phyloP scores from a whole-genome alignment of 23 tunicate genomes.

The Styela plicata region DNA sequence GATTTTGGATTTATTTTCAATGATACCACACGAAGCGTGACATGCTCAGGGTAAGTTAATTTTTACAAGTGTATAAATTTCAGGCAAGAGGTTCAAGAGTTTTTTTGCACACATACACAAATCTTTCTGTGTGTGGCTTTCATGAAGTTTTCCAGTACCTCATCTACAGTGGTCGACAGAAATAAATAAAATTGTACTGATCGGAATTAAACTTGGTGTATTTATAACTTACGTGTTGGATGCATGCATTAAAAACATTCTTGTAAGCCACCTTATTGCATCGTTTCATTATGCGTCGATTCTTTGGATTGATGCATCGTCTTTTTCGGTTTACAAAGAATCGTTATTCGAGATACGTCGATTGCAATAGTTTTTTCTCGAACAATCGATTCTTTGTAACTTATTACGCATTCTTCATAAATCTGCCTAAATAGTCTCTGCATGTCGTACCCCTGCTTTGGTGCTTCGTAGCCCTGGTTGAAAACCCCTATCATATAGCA shows the following conservation, averaged over 20 bases:
- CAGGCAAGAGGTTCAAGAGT: background rate
- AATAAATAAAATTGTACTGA: no score
- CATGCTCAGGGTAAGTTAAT: constrained; percentile 1
- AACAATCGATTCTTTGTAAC: no score
- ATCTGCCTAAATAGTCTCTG: background rate
- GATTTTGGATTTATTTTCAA: background rate
- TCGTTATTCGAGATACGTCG: no score
- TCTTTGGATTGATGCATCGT: no score
- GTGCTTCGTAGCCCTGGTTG: background rate
- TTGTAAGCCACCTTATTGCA: no score
- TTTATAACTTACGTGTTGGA: no score
- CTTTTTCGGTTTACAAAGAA: no score
- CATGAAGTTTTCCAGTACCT: background rate
- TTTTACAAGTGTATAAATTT: background rate
- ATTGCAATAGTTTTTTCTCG: no score
- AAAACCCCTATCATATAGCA: no score
- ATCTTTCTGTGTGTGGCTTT: background rate
- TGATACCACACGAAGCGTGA: background rate
- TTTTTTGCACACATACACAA: background rate
- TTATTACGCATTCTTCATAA: no score
- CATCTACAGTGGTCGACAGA: background rate
- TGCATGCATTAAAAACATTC: no score
- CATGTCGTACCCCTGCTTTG: background rate
- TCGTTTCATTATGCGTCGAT: no score
- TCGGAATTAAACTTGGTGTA: background rate